A percentile compares a stretch with the other conserved stretches of the same genome.
These are phyloP conservation scores for Phenganax stokvisi DNA, from an alignment of 92 coral and sea anemone genomes.

Conservation along the genomic window DNA sequence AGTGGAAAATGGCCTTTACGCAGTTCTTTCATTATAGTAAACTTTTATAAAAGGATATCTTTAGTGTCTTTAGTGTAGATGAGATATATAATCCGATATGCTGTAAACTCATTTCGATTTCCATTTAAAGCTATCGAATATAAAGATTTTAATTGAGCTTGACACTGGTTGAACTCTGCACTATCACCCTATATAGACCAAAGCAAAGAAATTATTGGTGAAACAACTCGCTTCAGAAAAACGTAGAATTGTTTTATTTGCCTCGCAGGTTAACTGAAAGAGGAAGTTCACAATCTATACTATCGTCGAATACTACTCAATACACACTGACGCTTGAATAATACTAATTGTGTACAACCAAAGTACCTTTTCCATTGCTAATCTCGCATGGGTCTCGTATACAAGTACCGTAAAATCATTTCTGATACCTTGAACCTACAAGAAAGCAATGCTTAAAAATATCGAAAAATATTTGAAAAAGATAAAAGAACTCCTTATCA, in stretches of 20 bases:
- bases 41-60: constrained; percentile 82
- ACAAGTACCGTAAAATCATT: constrained; percentile 87
- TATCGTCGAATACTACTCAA: neutral
- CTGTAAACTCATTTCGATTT: constrained; percentile 68
- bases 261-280: too few relatives aligned
- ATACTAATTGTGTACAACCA: too few relatives aligned
- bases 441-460: neutral
- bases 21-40: neutral
- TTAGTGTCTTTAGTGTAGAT: constrained; percentile 72
- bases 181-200: constrained; percentile 75
- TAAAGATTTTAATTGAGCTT: constrained; percentile 88
- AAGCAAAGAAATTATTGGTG: neutral
- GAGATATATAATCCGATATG: constrained; percentile 81
- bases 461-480: neutral
- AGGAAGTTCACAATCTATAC: too few relatives aligned
- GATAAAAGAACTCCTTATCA: too few relatives aligned
- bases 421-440: constrained; percentile 94
- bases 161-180: constrained; percentile 99
- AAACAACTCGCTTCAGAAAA: neutral
- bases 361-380: constrained; percentile 89
- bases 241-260: too few relatives aligned
- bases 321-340: neutral
- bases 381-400: constrained; percentile 95
- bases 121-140: constrained; percentile 73
- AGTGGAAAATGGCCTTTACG: too few relatives aligned